Evolutionary conservation across 1,140 invertebrate genomes (phyloP), one percentile per base, ranked within the genome.

Genomic region (Panonychus citri): DNA sequence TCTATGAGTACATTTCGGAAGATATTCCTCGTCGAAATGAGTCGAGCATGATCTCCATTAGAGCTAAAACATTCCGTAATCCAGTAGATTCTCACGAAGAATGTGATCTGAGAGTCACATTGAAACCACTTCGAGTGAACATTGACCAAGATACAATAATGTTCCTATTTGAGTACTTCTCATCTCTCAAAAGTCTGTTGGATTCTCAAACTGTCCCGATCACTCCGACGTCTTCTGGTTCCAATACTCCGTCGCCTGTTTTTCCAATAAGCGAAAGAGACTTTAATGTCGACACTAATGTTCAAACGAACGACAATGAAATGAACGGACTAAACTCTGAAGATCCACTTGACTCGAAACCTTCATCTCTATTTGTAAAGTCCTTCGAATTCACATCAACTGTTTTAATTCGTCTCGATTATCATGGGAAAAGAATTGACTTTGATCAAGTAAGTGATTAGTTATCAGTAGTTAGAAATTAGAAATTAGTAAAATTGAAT

Each of bases 361-460:
- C 39, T 3, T 27, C 19, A 21, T 19, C 24, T 17, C 10, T 68
- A 21, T 64, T 49, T 60, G 68, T 57, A 58, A 86, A 83, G 63
- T 80, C 77, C 62, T 79, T 94, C 30, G 76, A 81, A 58, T 95
- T 96, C 69, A 77, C 81, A 1, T 86, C 85, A 1, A 84, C 88
- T 64, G 83, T 95, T 39, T 79, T 82, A 42, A 89, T 95, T 53
- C 73, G 80, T 59, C 71, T 96, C 56, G 90, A 96, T 73, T 96
- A 95, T 69, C 80, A 86, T 60, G 89, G 88, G 1, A 88, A 93
- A 70, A 73, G 81, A 25, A 79, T 93, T 54, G 85, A 91, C 68
- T 75, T 89, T 58, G 85, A 81, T 10, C 82, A 85, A 61, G 68
- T 70, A 57, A 63, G 28, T 46, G 28, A 42, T 19, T 19, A 46